phyloP scores from a whole-genome alignment of 2,797 vertebrate species.

The Mus minutoides region DNA sequence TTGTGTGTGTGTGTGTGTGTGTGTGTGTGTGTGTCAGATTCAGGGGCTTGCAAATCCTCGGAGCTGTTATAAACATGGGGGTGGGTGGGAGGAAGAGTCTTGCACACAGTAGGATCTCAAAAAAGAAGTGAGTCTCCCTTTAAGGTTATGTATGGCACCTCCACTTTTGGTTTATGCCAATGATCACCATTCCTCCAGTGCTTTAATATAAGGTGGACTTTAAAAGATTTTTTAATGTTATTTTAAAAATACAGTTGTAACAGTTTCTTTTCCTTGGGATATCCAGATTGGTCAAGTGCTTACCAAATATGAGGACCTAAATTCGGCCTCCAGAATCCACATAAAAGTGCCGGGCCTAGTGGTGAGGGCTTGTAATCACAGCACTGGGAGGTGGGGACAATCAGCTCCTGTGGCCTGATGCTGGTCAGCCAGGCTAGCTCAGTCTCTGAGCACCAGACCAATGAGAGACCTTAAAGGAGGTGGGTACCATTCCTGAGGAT shows the following conservation, averaged over 20 bases:
- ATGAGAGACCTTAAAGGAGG: background rate
- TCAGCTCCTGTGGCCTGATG: no score
- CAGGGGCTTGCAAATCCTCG: background rate
- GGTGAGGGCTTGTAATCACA: background rate
- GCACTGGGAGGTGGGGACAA: background rate
- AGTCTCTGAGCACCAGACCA: background rate
- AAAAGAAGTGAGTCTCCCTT: background rate
- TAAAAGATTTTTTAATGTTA: background rate
- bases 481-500: background rate
- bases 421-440: background rate
- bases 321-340: background rate
- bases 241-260: slow-evolving; percentile 7
- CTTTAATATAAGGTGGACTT: background rate
- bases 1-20: no score
- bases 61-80: background rate
- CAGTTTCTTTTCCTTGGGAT: slow-evolving; percentile 40
- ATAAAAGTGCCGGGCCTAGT: background rate
- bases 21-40: background rate
- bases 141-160: background rate
- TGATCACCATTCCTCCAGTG: background rate
- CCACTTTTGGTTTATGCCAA: background rate
- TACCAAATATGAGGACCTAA: background rate
- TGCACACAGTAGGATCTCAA: background rate
- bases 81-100: background rate
- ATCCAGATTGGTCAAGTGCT: background rate